A percentile compares a stretch with the other conserved stretches of the same genome.
Evolutionary conservation across 2,888 invertebrate species (phyloP).

Genomic region (Nomada flava): DNA sequence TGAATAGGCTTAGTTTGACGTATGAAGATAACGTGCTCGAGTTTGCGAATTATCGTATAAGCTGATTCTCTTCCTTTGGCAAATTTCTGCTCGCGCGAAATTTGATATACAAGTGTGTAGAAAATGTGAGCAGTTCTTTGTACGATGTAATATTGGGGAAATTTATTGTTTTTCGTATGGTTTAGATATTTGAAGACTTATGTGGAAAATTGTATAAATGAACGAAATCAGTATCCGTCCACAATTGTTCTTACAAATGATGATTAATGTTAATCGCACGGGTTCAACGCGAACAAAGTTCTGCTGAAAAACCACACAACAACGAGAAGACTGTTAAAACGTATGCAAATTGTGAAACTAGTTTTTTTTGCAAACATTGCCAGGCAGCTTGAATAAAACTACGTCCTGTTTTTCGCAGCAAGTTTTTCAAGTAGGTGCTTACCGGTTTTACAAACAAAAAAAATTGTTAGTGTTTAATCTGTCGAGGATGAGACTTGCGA

Average conservation of each 20-base stretch:
- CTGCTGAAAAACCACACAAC: neutral
- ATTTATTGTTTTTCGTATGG: neutral
- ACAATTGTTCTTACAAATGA: neutral
- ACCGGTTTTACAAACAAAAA: neutral
- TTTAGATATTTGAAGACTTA: neutral
- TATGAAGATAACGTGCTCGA: neutral
- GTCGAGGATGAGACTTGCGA: neutral
- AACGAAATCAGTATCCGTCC: constrained; percentile 47
- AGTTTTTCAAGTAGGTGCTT: constrained; percentile 13
- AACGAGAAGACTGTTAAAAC: neutral
- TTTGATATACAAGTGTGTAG: neutral
- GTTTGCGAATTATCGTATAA: neutral
- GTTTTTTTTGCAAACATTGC: neutral
- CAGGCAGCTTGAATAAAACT: neutral
- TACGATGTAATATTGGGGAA: neutral
- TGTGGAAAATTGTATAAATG: no score
- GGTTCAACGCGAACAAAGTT: neutral
- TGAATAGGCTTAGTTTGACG: neutral
- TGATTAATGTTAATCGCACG: neutral
- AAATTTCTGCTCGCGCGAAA: neutral
- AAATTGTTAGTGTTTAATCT: constrained; percentile 21
- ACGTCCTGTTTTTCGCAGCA: neutral
- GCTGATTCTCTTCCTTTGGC: neutral
- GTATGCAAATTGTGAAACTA: neutral
- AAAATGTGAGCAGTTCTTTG: neutral